Conservation (phyloP, 2,888 invertebrate genomes). For the Phengaris arion region DNA sequence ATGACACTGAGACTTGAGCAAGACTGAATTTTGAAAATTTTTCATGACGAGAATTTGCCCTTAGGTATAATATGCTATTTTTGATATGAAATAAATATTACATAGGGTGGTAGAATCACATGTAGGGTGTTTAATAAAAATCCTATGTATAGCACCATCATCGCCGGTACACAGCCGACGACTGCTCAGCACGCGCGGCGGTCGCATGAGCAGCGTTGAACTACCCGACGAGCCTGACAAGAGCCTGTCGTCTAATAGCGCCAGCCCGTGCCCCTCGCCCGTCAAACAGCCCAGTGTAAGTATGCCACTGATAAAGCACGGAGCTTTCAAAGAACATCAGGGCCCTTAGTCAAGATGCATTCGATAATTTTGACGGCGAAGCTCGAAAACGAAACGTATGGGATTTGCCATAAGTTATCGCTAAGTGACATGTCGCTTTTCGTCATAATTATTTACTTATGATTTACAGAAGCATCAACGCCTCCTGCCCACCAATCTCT, state of each 20-base stretch:
- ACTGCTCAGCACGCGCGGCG: conserved; percentile 87
- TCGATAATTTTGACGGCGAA: no score
- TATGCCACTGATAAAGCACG: conserved; percentile 33
- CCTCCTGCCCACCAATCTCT: conserved; percentile 92
- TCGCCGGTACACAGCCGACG: conserved; percentile 94
- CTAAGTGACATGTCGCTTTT: no score
- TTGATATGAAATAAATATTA: no score
- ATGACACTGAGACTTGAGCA: no score
- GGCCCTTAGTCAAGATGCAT: no score
- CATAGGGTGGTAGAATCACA: background rate
- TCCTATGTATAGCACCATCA: conserved; percentile 85
- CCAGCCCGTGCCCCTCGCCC: conserved; percentile 96
- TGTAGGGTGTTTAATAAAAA: background rate
- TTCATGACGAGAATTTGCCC: no score
- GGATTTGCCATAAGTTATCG: no score
- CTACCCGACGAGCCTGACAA: conserved; percentile 94
- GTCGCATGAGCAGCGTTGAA: conserved; percentile 96
- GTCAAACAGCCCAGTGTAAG: conserved; percentile 78
- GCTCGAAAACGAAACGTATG: no score
- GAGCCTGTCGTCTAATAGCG: conserved; percentile 93
- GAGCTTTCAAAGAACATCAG: no score
- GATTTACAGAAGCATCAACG: conserved; percentile 87
- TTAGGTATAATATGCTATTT: no score
- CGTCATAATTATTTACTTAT: conserved; percentile 6
- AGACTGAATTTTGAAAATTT: no score